Conservation (phyloP, 1,140 invertebrate species). For the Pseudomyrmex pallidus region DNA sequence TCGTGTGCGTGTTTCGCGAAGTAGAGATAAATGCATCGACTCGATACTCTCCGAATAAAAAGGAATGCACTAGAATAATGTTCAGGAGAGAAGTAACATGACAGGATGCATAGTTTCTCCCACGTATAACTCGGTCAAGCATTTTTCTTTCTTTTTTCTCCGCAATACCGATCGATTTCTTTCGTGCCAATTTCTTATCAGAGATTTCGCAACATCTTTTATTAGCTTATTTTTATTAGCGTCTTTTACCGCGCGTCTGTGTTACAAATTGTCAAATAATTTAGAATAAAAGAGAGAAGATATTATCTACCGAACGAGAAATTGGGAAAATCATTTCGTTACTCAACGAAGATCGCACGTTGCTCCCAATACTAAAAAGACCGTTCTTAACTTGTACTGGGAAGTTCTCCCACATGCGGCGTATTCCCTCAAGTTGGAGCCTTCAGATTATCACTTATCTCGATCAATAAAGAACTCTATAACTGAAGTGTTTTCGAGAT, state of each 20-base stretch:
- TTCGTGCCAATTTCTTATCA: constrained; percentile 39
- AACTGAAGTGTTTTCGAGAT: too few relatives aligned
- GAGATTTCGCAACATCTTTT: constrained; percentile 23
- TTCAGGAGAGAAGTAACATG: constrained; percentile 25
- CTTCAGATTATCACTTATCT: too few relatives aligned
- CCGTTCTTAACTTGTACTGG: too few relatives aligned
- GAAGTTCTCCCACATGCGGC: too few relatives aligned
- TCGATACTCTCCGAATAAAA: constrained; percentile 28
- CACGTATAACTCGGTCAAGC: constrained; percentile 3
- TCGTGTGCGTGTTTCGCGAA: constrained; percentile 33
- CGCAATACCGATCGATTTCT: constrained; percentile 33
- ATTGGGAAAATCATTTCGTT: too few relatives aligned
- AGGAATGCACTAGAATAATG: neutral
- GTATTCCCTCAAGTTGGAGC: too few relatives aligned
- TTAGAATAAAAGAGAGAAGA: neutral
- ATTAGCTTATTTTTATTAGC: constrained; percentile 15
- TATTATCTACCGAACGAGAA: too few relatives aligned
- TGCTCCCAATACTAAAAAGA: too few relatives aligned
- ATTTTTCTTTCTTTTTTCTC: constrained; percentile 12
- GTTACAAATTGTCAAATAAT: constrained; percentile 1
- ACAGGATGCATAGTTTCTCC: constrained; percentile 11
- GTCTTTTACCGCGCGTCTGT: neutral
- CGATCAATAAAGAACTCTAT: too few relatives aligned
- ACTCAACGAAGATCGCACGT: too few relatives aligned
- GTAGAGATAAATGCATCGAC: constrained; percentile 50